phyloP scores from a whole-genome alignment of 2,113 vertebrate genomes.

The Pungitius pungitius region DNA sequence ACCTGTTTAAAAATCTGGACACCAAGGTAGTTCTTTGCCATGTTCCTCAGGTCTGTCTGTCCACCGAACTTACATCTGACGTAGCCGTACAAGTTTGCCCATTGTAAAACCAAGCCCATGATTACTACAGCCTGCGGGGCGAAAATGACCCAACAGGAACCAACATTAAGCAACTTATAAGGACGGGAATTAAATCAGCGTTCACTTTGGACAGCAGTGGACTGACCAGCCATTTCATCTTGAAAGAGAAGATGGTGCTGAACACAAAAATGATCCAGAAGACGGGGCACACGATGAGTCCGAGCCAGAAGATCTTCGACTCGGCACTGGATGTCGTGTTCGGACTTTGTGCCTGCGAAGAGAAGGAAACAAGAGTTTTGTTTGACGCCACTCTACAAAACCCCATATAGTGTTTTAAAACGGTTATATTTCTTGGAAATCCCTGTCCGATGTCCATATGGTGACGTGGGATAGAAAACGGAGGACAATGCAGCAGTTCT shows the following conservation, averaged over 20 bases:
- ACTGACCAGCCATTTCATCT: constrained; percentile 85
- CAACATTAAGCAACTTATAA: background rate
- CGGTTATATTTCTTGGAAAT: background rate
- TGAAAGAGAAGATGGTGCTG: constrained; percentile 85
- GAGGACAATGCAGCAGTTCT: constrained; percentile 22
- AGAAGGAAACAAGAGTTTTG: constrained; percentile 6
- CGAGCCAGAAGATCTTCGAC: constrained; percentile 93
- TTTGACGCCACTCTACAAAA: background rate
- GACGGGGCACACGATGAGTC: constrained; percentile 83
- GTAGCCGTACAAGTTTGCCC: constrained; percentile 93
- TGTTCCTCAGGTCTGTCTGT: constrained; percentile 84
- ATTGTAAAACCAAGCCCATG: constrained; percentile 91
- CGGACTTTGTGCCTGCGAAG: constrained; percentile 61
- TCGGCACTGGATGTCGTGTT: constrained; percentile 84
- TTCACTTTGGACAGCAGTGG: background rate
- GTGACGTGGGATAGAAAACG: background rate
- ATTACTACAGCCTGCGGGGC: constrained; percentile 86
- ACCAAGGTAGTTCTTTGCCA: constrained; percentile 89
- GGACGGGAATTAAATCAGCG: background rate
- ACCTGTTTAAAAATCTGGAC: constrained; percentile 88
- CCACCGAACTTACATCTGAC: constrained; percentile 91
- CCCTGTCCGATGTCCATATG: background rate
- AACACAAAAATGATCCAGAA: constrained; percentile 79
- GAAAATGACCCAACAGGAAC: background rate
- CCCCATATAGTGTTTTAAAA: background rate